Base-by-base conservation (phyloP, 2,888 invertebrate genomes). In the Chydorus sphaericus region DNA sequence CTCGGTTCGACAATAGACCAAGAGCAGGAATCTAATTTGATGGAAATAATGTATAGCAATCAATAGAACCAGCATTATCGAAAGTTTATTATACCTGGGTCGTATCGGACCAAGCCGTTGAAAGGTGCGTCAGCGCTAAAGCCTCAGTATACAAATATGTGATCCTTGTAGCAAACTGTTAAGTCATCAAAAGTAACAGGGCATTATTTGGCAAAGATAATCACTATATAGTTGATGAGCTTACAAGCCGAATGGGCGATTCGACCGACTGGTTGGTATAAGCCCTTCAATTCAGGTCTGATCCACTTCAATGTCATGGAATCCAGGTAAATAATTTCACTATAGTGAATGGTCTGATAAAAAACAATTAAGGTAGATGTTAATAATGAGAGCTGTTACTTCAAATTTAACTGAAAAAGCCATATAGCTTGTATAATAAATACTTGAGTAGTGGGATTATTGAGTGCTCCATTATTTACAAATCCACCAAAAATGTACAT, bases 401-500 rank as follows among this genome's bases (percentile, higher is more conserved):
- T 11, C 14, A 11, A 29, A n/a, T 8, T 37, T 7, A 59, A n/a
- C n/a, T n/a, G n/a, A n/a, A n/a, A n/a, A 56, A 67, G 7, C 7
- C n/a, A n/a, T n/a, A n/a, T n/a, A n/a, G n/a, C n/a, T n/a, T n/a
- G n/a, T n/a, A n/a, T n/a, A n/a, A n/a, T n/a, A n/a, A n/a, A 18
- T 18, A n/a, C n/a, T n/a, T n/a, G n/a, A 39, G n/a, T 23, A 18
- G 30, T 71, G 29, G 79, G 77, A 61, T 80, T 77, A 63, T 75
- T 75, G 7, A 79, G 77, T 26, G 78, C 79, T 59, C 80, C 77
- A 51, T 76, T 71, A 65, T 88, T 87, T 57, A 88, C 85, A 53
- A 92, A 74, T 0, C 93, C 93, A 8, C 93, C 93, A 73, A 87
- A 93, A 51, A 93, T 75, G 66, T 86, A 91, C 85, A 93, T 91